Evolutionary conservation across 2,888 invertebrate species (phyloP), one percentile per base, ranked within the genome.

Genomic region (Rosalia funebris): DNA sequence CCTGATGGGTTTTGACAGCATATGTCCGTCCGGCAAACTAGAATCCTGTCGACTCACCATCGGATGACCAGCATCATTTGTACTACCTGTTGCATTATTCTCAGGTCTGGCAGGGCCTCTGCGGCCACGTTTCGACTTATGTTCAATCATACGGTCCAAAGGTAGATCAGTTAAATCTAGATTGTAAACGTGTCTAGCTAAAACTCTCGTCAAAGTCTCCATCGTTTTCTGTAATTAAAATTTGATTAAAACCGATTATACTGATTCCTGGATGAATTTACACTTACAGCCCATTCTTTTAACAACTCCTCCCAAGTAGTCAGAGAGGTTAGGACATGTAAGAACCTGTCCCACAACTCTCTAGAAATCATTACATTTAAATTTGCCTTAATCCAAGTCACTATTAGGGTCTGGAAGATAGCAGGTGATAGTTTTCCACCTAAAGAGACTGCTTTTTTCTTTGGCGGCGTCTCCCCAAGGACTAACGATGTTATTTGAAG

Each of bases 301-400:
- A 98, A 92, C 9, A 98, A 85, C 78, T 97, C 96, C 77, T 96
- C 95, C 90, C 96, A 96, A 69, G 91, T 91, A 0, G 96, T 96
- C 3, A 98, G 85, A 1, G 94, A 90, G 0, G 92, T 91, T 12
- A 98, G 83, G 7, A 96, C 91, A 62, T 89, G 87, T 76, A 96
- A 88, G 79, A 98, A 95, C 78, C 93, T 91, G 82, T 97, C 95
- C 98, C 98, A 98, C 41, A 98, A 83, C 73, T 93, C 91, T 3
- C 90, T 86, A 57, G 92, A 91, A 60, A 98, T 93, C 1, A 91
- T 89, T 3, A 97, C 96, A 80, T 96, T 96, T 71, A 98, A 86
- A 82, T 97, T 97, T 0, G 97, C 98, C 76, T 96, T 95, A 71
- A 98, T 97, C 97, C 98, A 98, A 1, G 97, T 97, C 65, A 98